Evolutionary conservation across 92 coral and sea anemone species (phyloP).

Genomic region (Muricea muricata): DNA sequence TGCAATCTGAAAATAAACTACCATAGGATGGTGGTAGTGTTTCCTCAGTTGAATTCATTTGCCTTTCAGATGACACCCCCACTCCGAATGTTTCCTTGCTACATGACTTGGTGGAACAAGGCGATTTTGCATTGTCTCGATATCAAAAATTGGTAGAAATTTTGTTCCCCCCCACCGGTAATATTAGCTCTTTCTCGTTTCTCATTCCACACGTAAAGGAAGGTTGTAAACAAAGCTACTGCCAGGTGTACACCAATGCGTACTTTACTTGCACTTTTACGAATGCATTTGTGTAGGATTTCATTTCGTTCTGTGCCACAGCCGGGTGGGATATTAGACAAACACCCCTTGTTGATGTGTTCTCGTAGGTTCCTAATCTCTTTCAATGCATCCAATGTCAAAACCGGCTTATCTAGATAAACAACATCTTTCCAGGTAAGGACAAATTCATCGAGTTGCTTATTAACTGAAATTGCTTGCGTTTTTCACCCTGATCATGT

Average conservation of each 20-base stretch:
- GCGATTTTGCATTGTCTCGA: not conserved
- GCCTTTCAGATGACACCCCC: slow-evolving; percentile 26
- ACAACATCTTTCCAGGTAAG: slow-evolving; percentile 64
- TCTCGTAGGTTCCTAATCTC: slow-evolving; percentile 49
- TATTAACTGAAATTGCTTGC: slow-evolving; percentile 16
- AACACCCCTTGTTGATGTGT: slow-evolving; percentile 51
- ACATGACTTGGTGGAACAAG: no score
- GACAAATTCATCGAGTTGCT: slow-evolving; percentile 26
- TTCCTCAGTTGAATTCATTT: not conserved
- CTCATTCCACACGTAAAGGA: slow-evolving; percentile 69
- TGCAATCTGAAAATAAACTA: slow-evolving; percentile 11
- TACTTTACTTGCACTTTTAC: slow-evolving; percentile 27
- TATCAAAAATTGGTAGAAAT: not conserved
- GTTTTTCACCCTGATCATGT: slow-evolving; percentile 45
- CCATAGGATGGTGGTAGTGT: not conserved
- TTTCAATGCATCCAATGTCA: slow-evolving; percentile 41
- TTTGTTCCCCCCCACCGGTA: not conserved
- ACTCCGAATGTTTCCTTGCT: slow-evolving; percentile 22
- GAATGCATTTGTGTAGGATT: slow-evolving; percentile 62
- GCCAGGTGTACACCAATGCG: slow-evolving; percentile 41
- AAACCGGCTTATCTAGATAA: slow-evolving; percentile 49
- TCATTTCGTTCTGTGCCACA: slow-evolving; percentile 66
- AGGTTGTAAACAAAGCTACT: slow-evolving; percentile 43
- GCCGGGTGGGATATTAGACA: slow-evolving; percentile 63
- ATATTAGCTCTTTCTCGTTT: not conserved